Evolutionary conservation across 2,888 invertebrate genomes (phyloP).

Genomic region (Phortica magna): DNA sequence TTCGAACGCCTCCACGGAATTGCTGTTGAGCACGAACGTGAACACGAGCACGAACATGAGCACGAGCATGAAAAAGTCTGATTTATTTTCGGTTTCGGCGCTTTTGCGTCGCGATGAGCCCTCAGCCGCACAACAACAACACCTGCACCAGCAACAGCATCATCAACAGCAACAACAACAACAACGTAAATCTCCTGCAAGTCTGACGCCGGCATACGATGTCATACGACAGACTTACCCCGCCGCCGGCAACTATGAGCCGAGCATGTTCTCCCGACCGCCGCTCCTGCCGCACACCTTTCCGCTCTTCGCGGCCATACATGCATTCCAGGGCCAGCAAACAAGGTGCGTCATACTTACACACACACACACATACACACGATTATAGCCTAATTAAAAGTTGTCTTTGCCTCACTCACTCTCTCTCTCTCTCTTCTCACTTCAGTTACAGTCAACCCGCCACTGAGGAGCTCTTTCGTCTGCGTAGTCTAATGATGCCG

Average conservation of each 20-base stretch:
- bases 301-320: conserved; percentile 76
- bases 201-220: conserved; percentile 72
- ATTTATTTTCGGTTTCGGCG: conserved; percentile 91
- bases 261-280: conserved; percentile 76
- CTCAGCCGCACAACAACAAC: conserved; percentile 31
- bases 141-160: background rate
- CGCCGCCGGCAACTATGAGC: conserved; percentile 72
- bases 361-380: background rate
- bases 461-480: conserved; percentile 81
- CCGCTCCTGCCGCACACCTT: conserved; percentile 76
- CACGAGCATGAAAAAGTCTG: conserved; percentile 83
- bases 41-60: conserved; percentile 61
- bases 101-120: conserved; percentile 88
- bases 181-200: conserved; percentile 42
- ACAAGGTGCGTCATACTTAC: conserved; percentile 68
- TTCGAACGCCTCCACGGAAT: conserved; percentile 67
- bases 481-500: conserved; percentile 81
- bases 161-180: background rate
- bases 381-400: no score
- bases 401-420: conserved; percentile 45
- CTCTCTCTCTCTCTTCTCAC: background rate
- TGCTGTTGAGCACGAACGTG: no score
- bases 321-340: conserved; percentile 77
- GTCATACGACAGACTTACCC: conserved; percentile 79
- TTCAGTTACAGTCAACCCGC: conserved; percentile 80